phyloP scores from a whole-genome alignment of 2,888 invertebrate species.

The Brenthis ino region DNA sequence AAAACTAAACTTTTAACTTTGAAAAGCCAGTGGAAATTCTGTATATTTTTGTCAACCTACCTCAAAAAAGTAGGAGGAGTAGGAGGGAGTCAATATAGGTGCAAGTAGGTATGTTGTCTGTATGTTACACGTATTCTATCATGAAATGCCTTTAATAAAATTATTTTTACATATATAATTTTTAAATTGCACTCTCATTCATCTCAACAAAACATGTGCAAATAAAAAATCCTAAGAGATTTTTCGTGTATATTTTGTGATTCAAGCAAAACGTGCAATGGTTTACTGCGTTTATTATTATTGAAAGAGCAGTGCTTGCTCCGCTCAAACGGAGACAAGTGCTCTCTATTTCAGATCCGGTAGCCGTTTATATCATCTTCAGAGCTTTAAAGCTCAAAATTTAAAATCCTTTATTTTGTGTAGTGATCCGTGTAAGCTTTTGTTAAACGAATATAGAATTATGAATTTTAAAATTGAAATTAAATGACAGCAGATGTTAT shows the following conservation, averaged over 20 bases:
- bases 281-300: conserved; percentile 32
- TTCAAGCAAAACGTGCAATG: conserved; percentile 20
- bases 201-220: not conserved
- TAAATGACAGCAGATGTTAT: not conserved
- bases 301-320: conserved; percentile 33
- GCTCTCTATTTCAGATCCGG: conserved; percentile 29
- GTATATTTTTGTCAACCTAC: too few relatives aligned
- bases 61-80: too few relatives aligned
- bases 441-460: conserved; percentile 1
- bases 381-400: conserved; percentile 25
- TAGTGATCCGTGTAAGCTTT: conserved; percentile 17
- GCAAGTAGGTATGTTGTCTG: too few relatives aligned
- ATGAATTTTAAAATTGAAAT: not conserved
- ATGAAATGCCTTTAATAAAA: too few relatives aligned
- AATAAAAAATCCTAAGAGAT: not conserved
- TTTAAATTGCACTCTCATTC: too few relatives aligned
- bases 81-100: too few relatives aligned
- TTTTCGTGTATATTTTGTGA: not conserved
- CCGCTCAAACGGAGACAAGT: conserved; percentile 27
- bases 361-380: conserved; percentile 33
- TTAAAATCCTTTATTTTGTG: conserved; percentile 27
- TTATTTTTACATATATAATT: too few relatives aligned
- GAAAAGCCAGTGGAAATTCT: too few relatives aligned
- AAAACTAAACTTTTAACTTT: not conserved
- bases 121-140: too few relatives aligned